A percentile compares a stretch with the other conserved stretches of the same genome.
These are phyloP conservation scores for Cantharis rustica DNA, from an alignment of 2,888 invertebrate species.

Conservation along the genomic window DNA sequence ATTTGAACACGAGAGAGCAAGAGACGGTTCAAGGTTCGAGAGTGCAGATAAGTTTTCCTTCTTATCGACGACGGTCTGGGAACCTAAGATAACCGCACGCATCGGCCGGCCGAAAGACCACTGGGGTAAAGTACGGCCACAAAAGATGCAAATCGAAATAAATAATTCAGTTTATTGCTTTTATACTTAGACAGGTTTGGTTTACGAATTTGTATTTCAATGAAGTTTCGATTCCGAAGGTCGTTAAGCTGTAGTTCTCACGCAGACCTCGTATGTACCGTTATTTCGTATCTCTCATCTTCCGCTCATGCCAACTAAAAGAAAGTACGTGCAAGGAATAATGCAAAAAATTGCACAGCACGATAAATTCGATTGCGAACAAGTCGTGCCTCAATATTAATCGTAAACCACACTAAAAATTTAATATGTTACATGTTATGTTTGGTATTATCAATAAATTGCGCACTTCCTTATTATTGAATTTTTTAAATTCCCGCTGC, in stretches of 20 bases:
- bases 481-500: not conserved
- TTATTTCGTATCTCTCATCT: constrained; percentile 12
- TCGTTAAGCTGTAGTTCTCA: constrained; percentile 16
- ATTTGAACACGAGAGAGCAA: not conserved
- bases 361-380: not conserved
- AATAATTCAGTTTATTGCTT: not conserved
- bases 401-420: not conserved
- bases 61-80: not conserved
- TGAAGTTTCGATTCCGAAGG: constrained; percentile 13
- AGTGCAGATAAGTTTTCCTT: not conserved
- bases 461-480: not conserved
- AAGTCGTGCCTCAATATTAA: not conserved
- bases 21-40: not conserved
- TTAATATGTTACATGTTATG: not conserved
- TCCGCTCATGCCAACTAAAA: not conserved
- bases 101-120: not conserved
- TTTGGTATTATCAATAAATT: not conserved
- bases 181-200: not conserved
- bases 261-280: constrained; percentile 11
- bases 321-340: not conserved
- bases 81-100: not conserved
- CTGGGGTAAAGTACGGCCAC: not conserved
- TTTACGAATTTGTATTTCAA: constrained; percentile 14
- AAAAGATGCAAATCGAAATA: constrained; percentile 3
- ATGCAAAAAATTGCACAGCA: not conserved